Evolutionary conservation across 2,113 vertebrate species (phyloP), one percentile per base, ranked within the genome.

Genomic region (Laticauda laticaudata): DNA sequence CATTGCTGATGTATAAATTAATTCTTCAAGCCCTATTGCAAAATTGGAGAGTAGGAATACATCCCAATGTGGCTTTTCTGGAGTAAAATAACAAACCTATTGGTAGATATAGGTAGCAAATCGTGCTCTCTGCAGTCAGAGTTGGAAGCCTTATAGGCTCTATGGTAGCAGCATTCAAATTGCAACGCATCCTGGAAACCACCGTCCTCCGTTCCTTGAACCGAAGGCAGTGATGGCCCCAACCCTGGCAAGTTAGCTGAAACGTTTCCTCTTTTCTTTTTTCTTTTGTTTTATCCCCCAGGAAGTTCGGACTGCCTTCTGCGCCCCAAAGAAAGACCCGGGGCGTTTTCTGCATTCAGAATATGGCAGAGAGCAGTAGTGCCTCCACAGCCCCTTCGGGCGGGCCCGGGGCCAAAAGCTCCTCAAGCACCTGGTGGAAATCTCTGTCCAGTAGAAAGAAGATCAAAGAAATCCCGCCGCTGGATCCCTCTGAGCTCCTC

Each of bases 371-470:
- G 61, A 93, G 97, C 91, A 56, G 95, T 54, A 91, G 96, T 55
- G 95, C 96, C 54, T 95, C 95, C 23, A 56, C 45, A 29, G 2
- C 92, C 21, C 45, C 86, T 9, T 43, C 88, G 11, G 34, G 96
- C 64, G 93, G 90, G 87, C 85, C 81, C 39, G 64, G 88, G 90
- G 64, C 57, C 59, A 88, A 86, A 92, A 39, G 94, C 93, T 92
- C 96, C 85, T 91, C 97, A 0, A 93, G 61, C 59, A 43, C 95
- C 75, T 99, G 98, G 98, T 98, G 98, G 98, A 98, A 98, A 93
- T 96, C 98, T 24, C 95, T 98, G 12, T 97, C 97, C 12, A 92
- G 95, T 94, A 43, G 88, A 92, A 98, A 98, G 95, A 98, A 98
- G 93, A 94, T 93, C 92, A 97, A 97, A 92, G 98, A 98, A 21